Evolutionary conservation across 2,888 invertebrate genomes (phyloP).

Genomic region (Diabrotica balteata): DNA sequence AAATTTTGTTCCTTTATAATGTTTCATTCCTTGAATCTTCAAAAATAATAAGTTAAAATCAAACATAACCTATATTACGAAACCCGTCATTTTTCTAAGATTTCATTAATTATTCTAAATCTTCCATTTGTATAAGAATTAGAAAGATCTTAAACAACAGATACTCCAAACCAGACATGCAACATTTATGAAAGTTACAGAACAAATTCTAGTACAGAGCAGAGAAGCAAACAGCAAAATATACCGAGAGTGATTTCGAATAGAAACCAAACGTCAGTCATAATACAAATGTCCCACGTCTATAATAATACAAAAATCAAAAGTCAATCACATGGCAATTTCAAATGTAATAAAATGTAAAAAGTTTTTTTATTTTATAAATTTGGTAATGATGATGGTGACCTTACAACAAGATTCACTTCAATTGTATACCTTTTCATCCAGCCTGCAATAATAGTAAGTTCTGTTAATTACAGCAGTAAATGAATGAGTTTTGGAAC

Average conservation of each 20-base stretch:
- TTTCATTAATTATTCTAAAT: slow-evolving; percentile 17
- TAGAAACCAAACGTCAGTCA: too few species aligned
- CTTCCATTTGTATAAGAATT: slow-evolving; percentile 11
- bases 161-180: slow-evolving; percentile 18
- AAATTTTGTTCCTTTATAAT: slow-evolving; percentile 3
- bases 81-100: slow-evolving; percentile 11
- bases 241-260: background rate
- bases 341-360: too few species aligned
- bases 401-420: too few species aligned
- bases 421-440: too few species aligned
- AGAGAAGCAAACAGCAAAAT: slow-evolving; percentile 21
- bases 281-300: too few species aligned
- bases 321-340: background rate
- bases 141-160: slow-evolving; percentile 17
- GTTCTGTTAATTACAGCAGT: too few species aligned
- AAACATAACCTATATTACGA: too few species aligned
- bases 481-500: too few species aligned
- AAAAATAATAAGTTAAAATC: background rate
- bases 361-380: background rate
- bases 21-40: background rate
- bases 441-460: too few species aligned
- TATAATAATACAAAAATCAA: background rate
- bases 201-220: slow-evolving; percentile 26
- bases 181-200: slow-evolving; percentile 9
- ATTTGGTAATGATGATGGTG: background rate